A percentile compares a stretch with the other conserved stretches of the same genome.
Conservation (phyloP, 2,888 invertebrate genomes). For the Rutpela maculata region DNA sequence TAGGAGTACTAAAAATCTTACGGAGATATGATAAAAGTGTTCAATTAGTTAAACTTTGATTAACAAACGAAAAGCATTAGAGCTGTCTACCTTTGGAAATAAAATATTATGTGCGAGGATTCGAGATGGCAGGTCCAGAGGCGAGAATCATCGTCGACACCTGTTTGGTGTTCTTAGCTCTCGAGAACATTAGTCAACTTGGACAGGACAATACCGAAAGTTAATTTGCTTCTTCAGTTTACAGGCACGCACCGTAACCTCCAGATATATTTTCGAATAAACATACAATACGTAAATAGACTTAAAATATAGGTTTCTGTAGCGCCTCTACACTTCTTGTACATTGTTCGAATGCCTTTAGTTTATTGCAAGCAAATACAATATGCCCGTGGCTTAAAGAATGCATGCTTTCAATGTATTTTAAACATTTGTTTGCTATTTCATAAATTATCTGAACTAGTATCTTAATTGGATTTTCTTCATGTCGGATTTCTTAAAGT, state of each 20-base stretch:
- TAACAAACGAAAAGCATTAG: conserved; percentile 34
- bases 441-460: background rate
- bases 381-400: conserved; percentile 24
- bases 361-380: conserved; percentile 44
- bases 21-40: conserved; percentile 30
- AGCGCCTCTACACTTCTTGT: conserved; percentile 35
- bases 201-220: conserved; percentile 71
- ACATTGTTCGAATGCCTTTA: conserved; percentile 40
- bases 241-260: conserved; percentile 46
- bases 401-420: conserved; percentile 4
- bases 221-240: conserved; percentile 68
- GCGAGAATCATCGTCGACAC: conserved; percentile 63
- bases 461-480: background rate
- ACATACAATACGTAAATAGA: conserved; percentile 61
- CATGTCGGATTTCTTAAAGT: background rate
- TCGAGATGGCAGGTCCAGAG: conserved; percentile 52
- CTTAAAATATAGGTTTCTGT: conserved; percentile 61
- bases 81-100: conserved; percentile 30
- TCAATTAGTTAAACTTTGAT: conserved; percentile 29
- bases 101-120: conserved; percentile 41
- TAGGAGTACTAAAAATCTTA: conserved; percentile 27
- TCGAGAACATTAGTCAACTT: conserved; percentile 67
- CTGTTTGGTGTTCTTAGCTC: conserved; percentile 59
- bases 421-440: conserved; percentile 21
- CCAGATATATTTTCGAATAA: conserved; percentile 60